Conservation (phyloP, 2,888 invertebrate species). For the Eutolmus rufibarbis region DNA sequence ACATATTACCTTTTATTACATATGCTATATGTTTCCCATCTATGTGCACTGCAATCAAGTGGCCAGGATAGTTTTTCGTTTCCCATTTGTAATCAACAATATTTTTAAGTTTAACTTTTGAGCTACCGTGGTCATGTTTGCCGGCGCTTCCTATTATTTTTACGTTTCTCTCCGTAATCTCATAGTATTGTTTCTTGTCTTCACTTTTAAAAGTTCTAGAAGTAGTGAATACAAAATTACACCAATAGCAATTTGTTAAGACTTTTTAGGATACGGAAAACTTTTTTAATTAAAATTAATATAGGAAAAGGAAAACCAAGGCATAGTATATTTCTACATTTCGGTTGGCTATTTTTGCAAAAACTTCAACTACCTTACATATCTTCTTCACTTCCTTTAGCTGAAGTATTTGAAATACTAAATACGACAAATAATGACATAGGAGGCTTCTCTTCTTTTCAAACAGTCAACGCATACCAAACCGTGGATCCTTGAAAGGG, state of each 20-base stretch:
- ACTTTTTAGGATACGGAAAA: background rate
- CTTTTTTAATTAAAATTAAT: background rate
- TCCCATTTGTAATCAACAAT: conserved; percentile 96
- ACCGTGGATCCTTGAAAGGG: too few relatives aligned
- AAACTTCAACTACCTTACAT: too few relatives aligned
- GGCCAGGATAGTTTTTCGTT: conserved; percentile 83
- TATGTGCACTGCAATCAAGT: conserved; percentile 86
- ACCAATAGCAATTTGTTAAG: background rate
- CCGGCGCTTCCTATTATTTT: conserved; percentile 75
- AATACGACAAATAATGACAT: too few relatives aligned
- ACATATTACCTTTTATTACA: conserved; percentile 79
- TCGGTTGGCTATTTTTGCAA: too few relatives aligned
- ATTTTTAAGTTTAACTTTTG: conserved; percentile 88
- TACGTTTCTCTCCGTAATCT: conserved; percentile 66
- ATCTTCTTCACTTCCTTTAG: too few relatives aligned
- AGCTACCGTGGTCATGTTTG: conserved; percentile 81
- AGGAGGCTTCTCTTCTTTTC: too few relatives aligned
- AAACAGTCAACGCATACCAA: too few relatives aligned
- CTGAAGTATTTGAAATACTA: too few relatives aligned
- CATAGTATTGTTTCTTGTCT: conserved; percentile 57
- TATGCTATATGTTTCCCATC: conserved; percentile 88
- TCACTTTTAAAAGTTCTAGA: conserved; percentile 56
- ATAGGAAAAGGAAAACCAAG: too few relatives aligned
- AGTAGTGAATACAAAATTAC: background rate
- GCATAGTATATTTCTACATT: too few relatives aligned